Evolutionary conservation across 2,888 invertebrate genomes (phyloP).

Genomic region (Mechanitis mazaeus): DNA sequence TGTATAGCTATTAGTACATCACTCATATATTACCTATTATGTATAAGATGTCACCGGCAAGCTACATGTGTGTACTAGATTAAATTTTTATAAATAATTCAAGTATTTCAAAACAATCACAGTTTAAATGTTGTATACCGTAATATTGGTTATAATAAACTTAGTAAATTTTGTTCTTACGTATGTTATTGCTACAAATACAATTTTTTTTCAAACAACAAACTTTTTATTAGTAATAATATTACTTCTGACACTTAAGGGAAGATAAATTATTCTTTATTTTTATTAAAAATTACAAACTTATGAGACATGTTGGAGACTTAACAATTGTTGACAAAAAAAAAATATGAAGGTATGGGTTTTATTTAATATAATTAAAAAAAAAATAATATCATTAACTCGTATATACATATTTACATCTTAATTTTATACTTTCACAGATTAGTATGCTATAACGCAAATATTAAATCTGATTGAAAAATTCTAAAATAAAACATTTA

Average conservation of each 20-base stretch:
- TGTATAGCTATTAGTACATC: neutral
- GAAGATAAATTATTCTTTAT: neutral
- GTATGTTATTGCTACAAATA: too few species aligned
- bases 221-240: too few species aligned
- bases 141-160: too few species aligned
- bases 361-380: slow-evolving; percentile 3
- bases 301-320: slow-evolving; percentile 15
- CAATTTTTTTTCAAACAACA: too few species aligned
- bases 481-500: slow-evolving; percentile 31
- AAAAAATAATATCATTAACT: slow-evolving; percentile 61
- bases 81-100: too few species aligned
- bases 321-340: slow-evolving; percentile 35
- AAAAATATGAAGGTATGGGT: slow-evolving; percentile 41
- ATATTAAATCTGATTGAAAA: slow-evolving; percentile 47
- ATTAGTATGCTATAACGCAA: slow-evolving; percentile 50
- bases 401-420: slow-evolving; percentile 75
- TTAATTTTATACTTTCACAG: slow-evolving; percentile 49
- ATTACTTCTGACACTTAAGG: neutral
- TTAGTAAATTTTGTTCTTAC: too few species aligned
- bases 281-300: slow-evolving; percentile 24
- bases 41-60: too few species aligned
- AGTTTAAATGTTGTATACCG: too few species aligned
- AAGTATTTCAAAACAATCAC: too few species aligned
- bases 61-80: too few species aligned
- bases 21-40: neutral